Base-by-base conservation (phyloP, 1,140 invertebrate genomes). In the Potamilus streckersoni region DNA sequence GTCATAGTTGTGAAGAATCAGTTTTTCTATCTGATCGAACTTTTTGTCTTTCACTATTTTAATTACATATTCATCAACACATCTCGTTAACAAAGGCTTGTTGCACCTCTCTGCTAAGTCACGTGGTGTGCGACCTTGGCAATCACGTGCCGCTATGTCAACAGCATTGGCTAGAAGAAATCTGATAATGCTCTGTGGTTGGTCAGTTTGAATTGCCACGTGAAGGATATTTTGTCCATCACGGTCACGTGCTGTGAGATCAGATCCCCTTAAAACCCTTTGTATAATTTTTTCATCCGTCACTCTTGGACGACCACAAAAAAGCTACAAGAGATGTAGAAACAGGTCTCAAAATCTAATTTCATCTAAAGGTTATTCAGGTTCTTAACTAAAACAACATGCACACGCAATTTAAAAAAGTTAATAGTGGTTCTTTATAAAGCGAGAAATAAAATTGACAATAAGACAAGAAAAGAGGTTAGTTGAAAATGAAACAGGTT, bases 201-300 rank as follows among this genome's bases (percentile, higher is more conserved):
- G 64, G 63, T 82, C 69, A 23, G 77, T 65, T n/a, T 62, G 59
- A 13, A 85, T 78, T 6, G 80, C 81, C 57, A 78, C 77, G 71
- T 83, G 82, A 17, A 85, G 74, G 55, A 84, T 80, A n/a, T 81
- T 84, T 62, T 84, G 83, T 11, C 84, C 84, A 3, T 78, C 65
- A 8, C 58, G 62, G 60, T 85, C 83, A 15, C 84, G 62, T 20
- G 80, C 76, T 15, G 72, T 67, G 11, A 85, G 67, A 71, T 85
- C 82, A 20, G 79, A 79, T 20, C 78, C 83, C 73, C 74, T 66
- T 15, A 85, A 71, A 11, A 85, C 74, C 17, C 84, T 72, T n/a
- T 75, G 57, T n/a, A 79, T 78, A 11, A 85, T 83, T 73, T 71
- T 78, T n/a, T 83, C 78, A 68, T 83, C 79, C 12, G 72, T 73